A percentile compares a stretch with the other conserved stretches of the same genome.
These are phyloP conservation scores for Rhincodon typus DNA, from an alignment of 2,797 vertebrate species.

Conservation along the genomic window DNA sequence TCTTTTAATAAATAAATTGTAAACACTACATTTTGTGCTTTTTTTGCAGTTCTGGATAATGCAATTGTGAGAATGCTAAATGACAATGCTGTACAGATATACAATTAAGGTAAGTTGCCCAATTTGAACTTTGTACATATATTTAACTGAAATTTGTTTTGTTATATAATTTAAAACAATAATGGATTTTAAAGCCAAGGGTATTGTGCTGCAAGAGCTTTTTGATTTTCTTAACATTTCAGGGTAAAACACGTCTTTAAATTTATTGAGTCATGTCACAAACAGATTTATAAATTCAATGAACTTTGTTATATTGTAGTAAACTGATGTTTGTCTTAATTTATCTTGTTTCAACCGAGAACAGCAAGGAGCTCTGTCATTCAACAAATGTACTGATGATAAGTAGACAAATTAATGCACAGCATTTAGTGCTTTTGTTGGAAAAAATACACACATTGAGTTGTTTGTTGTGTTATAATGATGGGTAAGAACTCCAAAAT, in stretches of 20 bases:
- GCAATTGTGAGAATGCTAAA: not conserved
- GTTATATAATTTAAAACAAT: not conserved
- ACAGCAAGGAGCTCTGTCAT: not conserved
- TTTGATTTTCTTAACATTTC: not conserved
- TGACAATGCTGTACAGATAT: not conserved
- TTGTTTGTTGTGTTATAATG: not conserved
- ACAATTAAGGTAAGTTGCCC: not conserved
- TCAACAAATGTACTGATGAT: not conserved
- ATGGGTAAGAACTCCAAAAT: no score
- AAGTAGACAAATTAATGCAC: not conserved
- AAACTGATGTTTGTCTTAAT: not conserved
- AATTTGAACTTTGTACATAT: not conserved
- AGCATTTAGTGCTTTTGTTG: not conserved
- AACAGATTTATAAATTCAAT: not conserved
- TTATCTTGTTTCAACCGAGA: not conserved
- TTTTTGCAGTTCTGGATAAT: constrained; percentile 26
- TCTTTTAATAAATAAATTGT: not conserved
- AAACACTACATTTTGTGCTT: not conserved
- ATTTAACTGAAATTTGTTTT: no score
- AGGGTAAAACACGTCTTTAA: not conserved
- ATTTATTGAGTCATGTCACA: not conserved
- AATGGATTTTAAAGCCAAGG: not conserved
- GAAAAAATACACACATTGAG: not conserved
- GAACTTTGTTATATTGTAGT: not conserved
- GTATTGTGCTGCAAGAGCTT: not conserved